Conservation (phyloP, 2,797 vertebrate species). For the Lutjanus campechanus region DNA sequence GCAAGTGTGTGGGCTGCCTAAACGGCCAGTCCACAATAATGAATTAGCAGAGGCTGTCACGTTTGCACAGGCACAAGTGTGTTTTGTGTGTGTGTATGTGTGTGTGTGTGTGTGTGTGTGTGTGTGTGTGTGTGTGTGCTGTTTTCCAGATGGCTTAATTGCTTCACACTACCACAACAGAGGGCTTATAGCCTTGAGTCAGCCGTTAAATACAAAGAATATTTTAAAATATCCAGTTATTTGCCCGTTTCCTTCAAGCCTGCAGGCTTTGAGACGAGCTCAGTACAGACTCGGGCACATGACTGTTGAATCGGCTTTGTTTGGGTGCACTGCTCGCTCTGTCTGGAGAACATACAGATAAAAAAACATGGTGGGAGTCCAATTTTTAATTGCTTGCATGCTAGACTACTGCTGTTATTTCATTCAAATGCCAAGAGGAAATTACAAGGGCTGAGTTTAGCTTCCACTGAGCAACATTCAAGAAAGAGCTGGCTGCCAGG, state of each 20-base stretch:
- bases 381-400: conserved; percentile 45
- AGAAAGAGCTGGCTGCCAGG: background rate
- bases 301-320: conserved; percentile 58
- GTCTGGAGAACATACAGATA: conserved; percentile 25
- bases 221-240: conserved; percentile 52
- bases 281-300: conserved; percentile 41
- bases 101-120: conserved; percentile 20
- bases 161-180: conserved; percentile 48
- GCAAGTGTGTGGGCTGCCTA: conserved; percentile 7
- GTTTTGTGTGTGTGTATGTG: conserved; percentile 24
- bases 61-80: conserved; percentile 51
- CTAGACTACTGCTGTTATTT: conserved; percentile 30
- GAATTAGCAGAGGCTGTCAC: conserved; percentile 60
- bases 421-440: conserved; percentile 27
- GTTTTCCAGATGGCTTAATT: conserved; percentile 64
- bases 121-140: conserved; percentile 19
- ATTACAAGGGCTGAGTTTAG: conserved; percentile 2
- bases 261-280: conserved; percentile 40
- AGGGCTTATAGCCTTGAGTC: conserved; percentile 54
- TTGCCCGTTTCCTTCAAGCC: conserved; percentile 48
- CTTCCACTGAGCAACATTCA: background rate
- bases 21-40: conserved; percentile 46
- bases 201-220: conserved; percentile 59
- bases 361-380: conserved; percentile 34
- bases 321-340: conserved; percentile 45